Conservation (phyloP, 2,888 invertebrate species). For the Carabus problematicus region DNA sequence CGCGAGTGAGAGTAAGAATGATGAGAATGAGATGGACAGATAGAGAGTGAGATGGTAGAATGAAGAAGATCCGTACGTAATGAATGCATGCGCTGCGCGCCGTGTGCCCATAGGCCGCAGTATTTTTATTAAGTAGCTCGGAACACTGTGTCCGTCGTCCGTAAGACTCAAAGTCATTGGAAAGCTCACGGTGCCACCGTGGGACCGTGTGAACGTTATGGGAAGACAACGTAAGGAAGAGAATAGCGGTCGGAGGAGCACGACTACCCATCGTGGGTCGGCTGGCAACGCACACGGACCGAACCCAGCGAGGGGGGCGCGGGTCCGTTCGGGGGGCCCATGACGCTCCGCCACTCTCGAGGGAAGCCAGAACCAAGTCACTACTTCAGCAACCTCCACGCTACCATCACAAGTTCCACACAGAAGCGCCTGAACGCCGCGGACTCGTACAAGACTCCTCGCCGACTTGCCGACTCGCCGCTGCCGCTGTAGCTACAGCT, state of each 20-base stretch:
- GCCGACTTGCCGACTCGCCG: not conserved
- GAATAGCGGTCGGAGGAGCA: not conserved
- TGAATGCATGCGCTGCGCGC: constrained; percentile 18
- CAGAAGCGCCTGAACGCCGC: constrained; percentile 32
- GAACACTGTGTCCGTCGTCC: constrained; percentile 36
- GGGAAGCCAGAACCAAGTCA: constrained; percentile 35
- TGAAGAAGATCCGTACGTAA: constrained; percentile 13
- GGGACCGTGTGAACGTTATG: not conserved
- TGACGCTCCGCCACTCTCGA: constrained; percentile 31
- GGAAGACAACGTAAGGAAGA: not conserved
- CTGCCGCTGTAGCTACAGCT: not conserved
- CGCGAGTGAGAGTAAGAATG: constrained; percentile 2
- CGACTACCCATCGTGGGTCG: constrained; percentile 37
- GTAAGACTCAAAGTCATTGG: constrained; percentile 39
- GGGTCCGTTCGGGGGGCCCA: constrained; percentile 15
- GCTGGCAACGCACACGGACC: constrained; percentile 31
- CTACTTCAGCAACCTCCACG: constrained; percentile 41
- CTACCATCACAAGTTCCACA: constrained; percentile 37
- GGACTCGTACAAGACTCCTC: constrained; percentile 1
- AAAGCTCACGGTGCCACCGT: constrained; percentile 33
- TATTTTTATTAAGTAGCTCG: constrained; percentile 39
- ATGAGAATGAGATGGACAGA: not conserved
- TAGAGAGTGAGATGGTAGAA: too few species aligned
- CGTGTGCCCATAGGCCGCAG: constrained; percentile 31
- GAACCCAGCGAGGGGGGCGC: constrained; percentile 23